Percentiles rank a stretch among this genome's conserved stretches.
Evolutionary conservation across 1,140 invertebrate species (phyloP).

Genomic region (Caenorhabditis elegans): WBcel235 BX284602.5:2463001-2463500

Average conservation of each 20-base stretch:
- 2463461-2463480: too few species aligned
- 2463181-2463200: conserved; percentile 76
- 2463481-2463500: too few species aligned
- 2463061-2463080: not conserved
- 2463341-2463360: too few species aligned
- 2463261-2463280: conserved; percentile 97
- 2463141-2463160: conserved; percentile 90
- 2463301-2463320: conserved; percentile 82
- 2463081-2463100: not conserved
- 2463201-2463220: conserved; percentile 77
- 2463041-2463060: too few species aligned
- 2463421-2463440: too few species aligned
- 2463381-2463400: not conserved
- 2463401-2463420: too few species aligned
- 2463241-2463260: conserved; percentile 83
- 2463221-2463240: conserved; percentile 74
- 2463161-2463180: conserved; percentile 80
- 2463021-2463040: too few species aligned
- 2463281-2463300: conserved; percentile 68
- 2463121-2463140: conserved; percentile 69
- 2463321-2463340: conserved; percentile 77
- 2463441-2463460: too few species aligned
- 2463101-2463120: not conserved
- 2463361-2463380: too few species aligned
- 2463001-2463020: too few species aligned